Evolutionary conservation across 2,888 invertebrate genomes (phyloP).

Genomic region (Pheosia tremula): DNA sequence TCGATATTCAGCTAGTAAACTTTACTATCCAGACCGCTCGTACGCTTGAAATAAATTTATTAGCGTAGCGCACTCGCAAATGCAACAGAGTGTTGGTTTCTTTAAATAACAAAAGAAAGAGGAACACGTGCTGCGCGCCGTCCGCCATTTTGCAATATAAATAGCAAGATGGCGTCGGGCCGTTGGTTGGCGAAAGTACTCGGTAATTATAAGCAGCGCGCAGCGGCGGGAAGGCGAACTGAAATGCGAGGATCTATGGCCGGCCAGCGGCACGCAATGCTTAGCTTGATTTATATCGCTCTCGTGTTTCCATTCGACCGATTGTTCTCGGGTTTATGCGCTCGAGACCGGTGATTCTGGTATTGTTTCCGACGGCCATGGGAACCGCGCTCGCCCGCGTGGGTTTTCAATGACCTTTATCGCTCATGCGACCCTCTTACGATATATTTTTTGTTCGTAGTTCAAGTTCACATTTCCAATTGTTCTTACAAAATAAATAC

Average conservation of each 20-base stretch:
- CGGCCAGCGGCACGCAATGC: conserved; percentile 76
- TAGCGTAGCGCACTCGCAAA: conserved; percentile 34
- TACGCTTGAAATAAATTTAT: conserved; percentile 32
- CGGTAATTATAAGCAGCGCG: conserved; percentile 77
- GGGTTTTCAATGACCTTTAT: conserved; percentile 67
- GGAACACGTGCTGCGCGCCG: conserved; percentile 69
- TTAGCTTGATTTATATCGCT: conserved; percentile 81
- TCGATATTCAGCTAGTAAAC: conserved; percentile 31
- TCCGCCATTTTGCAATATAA: conserved; percentile 82
- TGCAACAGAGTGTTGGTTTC: conserved; percentile 47
- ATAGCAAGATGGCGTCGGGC: conserved; percentile 81
- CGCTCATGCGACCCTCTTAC: conserved; percentile 44
- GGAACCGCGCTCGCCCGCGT: conserved; percentile 59
- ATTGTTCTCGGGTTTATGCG: conserved; percentile 78
- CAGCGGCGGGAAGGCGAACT: conserved; percentile 65
- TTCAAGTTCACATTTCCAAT: conserved; percentile 53
- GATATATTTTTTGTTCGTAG: conserved; percentile 47
- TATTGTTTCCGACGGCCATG: conserved; percentile 76
- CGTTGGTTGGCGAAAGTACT: conserved; percentile 81
- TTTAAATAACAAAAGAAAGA: conserved; percentile 71
- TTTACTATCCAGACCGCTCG: conserved; percentile 17
- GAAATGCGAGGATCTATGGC: conserved; percentile 78
- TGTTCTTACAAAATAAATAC: conserved; percentile 7
- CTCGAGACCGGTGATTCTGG: conserved; percentile 65
- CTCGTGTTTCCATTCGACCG: conserved; percentile 76